A percentile compares a stretch with the other conserved stretches of the same genome.
Evolutionary conservation across 2,113 vertebrate species (phyloP).

Genomic region (Cisticola juncidis): DNA sequence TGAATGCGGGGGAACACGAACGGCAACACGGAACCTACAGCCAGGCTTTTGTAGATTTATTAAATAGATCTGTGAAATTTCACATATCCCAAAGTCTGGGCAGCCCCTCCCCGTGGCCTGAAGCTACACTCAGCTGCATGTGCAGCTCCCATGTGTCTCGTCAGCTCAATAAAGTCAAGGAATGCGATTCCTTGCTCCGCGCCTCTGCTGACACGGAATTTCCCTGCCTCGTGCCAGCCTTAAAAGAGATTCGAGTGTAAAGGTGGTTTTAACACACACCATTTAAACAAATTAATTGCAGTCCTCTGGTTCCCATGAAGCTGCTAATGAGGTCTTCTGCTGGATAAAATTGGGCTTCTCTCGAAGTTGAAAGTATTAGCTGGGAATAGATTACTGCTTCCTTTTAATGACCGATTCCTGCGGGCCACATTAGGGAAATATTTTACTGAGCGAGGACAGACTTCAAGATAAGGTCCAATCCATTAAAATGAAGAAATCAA

Average conservation of each 20-base stretch:
- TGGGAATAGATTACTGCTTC: constrained; percentile 29
- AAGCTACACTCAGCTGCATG: constrained; percentile 26
- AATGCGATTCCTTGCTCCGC: not conserved
- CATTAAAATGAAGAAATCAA: constrained; percentile 32
- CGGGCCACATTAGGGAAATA: constrained; percentile 31
- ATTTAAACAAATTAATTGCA: constrained; percentile 58
- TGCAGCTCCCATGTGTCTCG: not conserved
- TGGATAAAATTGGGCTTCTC: constrained; percentile 30
- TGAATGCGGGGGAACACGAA: constrained; percentile 32
- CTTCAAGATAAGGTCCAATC: constrained; percentile 36
- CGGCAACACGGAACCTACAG: constrained; percentile 9
- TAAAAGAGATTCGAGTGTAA: constrained; percentile 46
- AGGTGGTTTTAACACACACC: constrained; percentile 36
- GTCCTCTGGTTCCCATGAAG: constrained; percentile 33
- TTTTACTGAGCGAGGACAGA: not conserved
- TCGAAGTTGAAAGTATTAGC: constrained; percentile 24
- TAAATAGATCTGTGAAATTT: constrained; percentile 42
- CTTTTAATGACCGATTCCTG: constrained; percentile 36
- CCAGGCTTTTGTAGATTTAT: not conserved
- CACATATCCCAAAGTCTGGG: constrained; percentile 10
- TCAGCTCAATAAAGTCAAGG: constrained; percentile 23
- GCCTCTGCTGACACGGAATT: constrained; percentile 26
- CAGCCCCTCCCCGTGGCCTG: not conserved
- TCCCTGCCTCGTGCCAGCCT: constrained; percentile 8
- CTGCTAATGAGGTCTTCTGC: constrained; percentile 55